These are phyloP conservation scores for Rhorus exstirpatorius DNA, from an alignment of 2,888 invertebrate genomes.

Conservation along the genomic window DNA sequence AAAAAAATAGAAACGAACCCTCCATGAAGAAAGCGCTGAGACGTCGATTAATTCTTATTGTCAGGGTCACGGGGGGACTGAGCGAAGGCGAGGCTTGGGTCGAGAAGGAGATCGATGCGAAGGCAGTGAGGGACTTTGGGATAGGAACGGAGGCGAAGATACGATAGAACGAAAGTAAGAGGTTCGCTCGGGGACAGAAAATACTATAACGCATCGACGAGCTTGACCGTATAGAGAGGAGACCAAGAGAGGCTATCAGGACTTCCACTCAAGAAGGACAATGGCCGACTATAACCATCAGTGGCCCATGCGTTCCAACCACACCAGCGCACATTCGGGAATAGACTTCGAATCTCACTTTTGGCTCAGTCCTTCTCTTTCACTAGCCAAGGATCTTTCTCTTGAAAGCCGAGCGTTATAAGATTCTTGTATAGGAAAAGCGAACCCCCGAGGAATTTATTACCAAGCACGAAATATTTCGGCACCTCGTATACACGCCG, in stretches of 20 bases:
- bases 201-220: constrained; percentile 77
- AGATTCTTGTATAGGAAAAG: constrained; percentile 44
- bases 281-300: constrained; percentile 75
- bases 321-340: constrained; percentile 39
- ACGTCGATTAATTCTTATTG: constrained; percentile 81
- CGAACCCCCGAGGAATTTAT: constrained; percentile 56
- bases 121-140: constrained; percentile 6
- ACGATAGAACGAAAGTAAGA: constrained; percentile 36
- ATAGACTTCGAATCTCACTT: constrained; percentile 42
- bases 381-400: constrained; percentile 44
- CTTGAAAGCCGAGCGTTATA: constrained; percentile 10
- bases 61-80: constrained; percentile 75
- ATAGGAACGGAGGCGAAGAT: not conserved
- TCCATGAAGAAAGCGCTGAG: constrained; percentile 73
- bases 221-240: constrained; percentile 69
- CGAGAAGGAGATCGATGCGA: not conserved
- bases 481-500: constrained; percentile 30
- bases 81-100: constrained; percentile 21
- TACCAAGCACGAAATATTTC: constrained; percentile 55
- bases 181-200: constrained; percentile 66
- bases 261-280: constrained; percentile 77
- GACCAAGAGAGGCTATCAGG: constrained; percentile 75
- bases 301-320: constrained; percentile 70
- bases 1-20: constrained; percentile 41
- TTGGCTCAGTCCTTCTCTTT: constrained; percentile 43